Evolutionary conservation across 2,888 invertebrate genomes (phyloP).

Genomic region (Sipunculus nudus): DNA sequence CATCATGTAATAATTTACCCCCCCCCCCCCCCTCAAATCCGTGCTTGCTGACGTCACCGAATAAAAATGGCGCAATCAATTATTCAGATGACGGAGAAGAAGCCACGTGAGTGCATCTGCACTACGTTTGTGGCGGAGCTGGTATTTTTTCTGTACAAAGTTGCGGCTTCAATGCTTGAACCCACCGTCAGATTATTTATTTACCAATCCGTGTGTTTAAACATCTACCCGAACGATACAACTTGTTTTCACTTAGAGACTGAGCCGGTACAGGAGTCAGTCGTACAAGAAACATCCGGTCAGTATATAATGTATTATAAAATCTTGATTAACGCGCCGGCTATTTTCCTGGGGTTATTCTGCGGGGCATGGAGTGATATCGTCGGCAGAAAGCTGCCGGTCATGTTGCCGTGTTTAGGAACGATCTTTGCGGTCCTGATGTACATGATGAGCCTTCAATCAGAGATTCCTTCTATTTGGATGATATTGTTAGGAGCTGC

Average conservation of each 20-base stretch:
- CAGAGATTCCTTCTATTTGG: slow-evolving; percentile 40
- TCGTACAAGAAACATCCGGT: slow-evolving; percentile 53
- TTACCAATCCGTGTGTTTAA: slow-evolving; percentile 54
- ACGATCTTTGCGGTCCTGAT: slow-evolving; percentile 57
- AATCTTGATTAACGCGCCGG: slow-evolving; percentile 62
- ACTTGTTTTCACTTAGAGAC: slow-evolving; percentile 20
- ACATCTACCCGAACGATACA: slow-evolving; percentile 18
- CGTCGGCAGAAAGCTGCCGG: slow-evolving; percentile 58
- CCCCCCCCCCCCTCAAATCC: too few relatives aligned
- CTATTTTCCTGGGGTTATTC: slow-evolving; percentile 60
- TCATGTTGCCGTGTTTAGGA: slow-evolving; percentile 61
- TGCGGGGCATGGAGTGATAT: slow-evolving; percentile 66
- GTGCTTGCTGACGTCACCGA: too few relatives aligned
- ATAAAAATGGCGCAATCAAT: too few relatives aligned
- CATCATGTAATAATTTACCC: too few relatives aligned
- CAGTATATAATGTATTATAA: slow-evolving; percentile 59
- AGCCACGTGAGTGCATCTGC: not conserved
- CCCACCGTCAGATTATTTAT: slow-evolving; percentile 62
- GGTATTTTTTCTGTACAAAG: slow-evolving; percentile 64
- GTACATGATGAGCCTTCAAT: slow-evolving; percentile 49
- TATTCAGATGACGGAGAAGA: too few relatives aligned
- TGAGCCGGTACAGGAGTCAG: slow-evolving; percentile 45
- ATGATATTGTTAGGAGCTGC: slow-evolving; percentile 56
- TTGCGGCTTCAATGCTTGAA: slow-evolving; percentile 63
- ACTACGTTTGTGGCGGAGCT: slow-evolving; percentile 46